Evolutionary conservation across 64 coral and sea anemone species (phyloP), one percentile per base, ranked within the genome.

Genomic region (Porites australiensis): DNA sequence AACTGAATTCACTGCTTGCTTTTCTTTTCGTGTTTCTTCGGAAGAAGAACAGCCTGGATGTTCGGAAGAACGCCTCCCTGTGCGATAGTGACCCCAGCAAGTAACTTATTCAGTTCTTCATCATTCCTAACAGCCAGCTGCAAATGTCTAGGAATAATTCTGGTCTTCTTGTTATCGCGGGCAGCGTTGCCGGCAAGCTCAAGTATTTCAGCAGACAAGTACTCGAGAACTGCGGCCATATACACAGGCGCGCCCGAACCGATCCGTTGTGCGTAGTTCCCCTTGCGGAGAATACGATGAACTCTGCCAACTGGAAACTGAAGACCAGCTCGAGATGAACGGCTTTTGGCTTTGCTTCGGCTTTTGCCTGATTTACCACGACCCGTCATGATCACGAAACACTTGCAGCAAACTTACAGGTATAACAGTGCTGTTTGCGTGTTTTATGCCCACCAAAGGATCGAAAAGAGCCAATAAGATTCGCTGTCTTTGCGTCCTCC

Each of bases 21-120:
- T 23, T 46, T 84, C 62, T 84, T 84, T 20, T 84, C 81, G 46
- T 61, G 69, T 69, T 84, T 84, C 58, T 84, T 84, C 18, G 81
- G 81, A 84, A 84, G 81, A 50, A 84, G 81, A 84, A 84, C 81
- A 49, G 81, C 81, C 8, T 84, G 81, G 46, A 84, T 84, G 81
- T 84, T 84, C 18, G 81, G 81, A 6, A 84, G 81, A 51, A 84
- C 81, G n/a, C 81, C 81, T 64, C 81, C 81, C n/a, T 84, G 81
- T 68, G 81, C 81, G 4, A 84, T 84, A 9, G 81, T 84, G 62
- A 84, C 81, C 11, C 81, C 81, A 23, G 44, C 81, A 4, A 84
- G 81, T 43, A 84, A 21, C 81, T 84, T 84, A 44, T 84, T 84
- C 81, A 84, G 81, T 65, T 84, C 81, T 84, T 84, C 81, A 11